Evolutionary conservation across 2,113 vertebrate genomes (phyloP).

Genomic region (Arothron firmamentum): DNA sequence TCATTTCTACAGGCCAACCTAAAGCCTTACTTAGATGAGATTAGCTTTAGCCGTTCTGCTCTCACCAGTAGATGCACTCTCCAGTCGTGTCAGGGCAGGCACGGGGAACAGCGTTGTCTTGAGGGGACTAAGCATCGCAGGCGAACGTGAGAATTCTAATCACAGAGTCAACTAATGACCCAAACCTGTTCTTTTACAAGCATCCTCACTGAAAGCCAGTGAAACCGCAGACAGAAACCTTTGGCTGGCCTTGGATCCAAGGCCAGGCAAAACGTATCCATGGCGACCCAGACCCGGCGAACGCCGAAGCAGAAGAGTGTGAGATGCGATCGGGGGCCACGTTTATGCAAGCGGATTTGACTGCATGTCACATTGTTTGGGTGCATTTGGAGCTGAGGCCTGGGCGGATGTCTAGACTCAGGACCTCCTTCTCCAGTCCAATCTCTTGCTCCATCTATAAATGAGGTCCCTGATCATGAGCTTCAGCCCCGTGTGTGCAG

Average conservation of each 20-base stretch:
- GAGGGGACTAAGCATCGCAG: constrained; percentile 74
- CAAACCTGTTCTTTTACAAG: constrained; percentile 36
- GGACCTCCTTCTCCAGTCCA: constrained; percentile 29
- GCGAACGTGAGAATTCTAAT: constrained; percentile 78
- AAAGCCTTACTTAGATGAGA: constrained; percentile 4
- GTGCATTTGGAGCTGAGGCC: not conserved
- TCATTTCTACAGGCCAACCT: constrained; percentile 61
- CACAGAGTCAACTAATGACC: constrained; percentile 48
- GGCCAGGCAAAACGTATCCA: constrained; percentile 57
- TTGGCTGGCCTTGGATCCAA: constrained; percentile 54
- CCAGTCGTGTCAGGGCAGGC: constrained; percentile 56
- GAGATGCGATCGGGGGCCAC: constrained; percentile 50
- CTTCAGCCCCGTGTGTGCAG: constrained; percentile 30
- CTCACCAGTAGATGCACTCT: constrained; percentile 34
- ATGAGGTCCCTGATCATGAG: constrained; percentile 50
- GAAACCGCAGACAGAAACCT: constrained; percentile 47
- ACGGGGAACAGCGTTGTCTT: constrained; percentile 74
- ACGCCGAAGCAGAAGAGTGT: constrained; percentile 40
- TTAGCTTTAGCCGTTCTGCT: not conserved
- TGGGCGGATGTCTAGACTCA: not conserved
- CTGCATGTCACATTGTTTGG: not conserved
- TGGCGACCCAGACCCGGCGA: constrained; percentile 44
- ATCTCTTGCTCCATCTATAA: constrained; percentile 36
- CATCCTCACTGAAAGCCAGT: constrained; percentile 46
- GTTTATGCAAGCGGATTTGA: constrained; percentile 54